Conservation (phyloP, 2,113 vertebrate species). For the Capreolus pygargus region DNA sequence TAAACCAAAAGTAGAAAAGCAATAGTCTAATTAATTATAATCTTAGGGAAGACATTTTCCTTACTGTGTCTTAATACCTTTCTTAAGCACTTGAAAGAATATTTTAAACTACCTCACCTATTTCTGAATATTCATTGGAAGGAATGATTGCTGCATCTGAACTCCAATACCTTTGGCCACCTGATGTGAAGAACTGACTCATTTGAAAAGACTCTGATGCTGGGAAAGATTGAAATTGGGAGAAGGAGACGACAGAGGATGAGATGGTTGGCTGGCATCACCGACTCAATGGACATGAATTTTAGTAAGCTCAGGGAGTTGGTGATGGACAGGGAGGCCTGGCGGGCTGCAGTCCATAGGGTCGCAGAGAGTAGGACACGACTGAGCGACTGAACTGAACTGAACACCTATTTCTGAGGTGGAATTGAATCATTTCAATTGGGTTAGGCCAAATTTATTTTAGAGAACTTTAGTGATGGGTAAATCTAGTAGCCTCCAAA, state of each 20-base stretch:
- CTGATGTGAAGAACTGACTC: background rate
- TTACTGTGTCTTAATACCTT: background rate
- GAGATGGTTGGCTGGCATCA: background rate
- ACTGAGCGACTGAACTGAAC: background rate
- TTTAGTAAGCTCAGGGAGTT: background rate
- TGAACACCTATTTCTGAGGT: background rate
- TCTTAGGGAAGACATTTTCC: conserved; percentile 21
- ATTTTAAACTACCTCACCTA: background rate
- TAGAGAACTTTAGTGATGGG: background rate
- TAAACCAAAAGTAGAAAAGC: conserved; percentile 49
- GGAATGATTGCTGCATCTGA: background rate
- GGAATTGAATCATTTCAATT: background rate
- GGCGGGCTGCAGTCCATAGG: accelerated
- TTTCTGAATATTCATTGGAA: background rate
- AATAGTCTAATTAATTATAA: conserved; percentile 57
- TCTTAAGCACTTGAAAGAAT: conserved; percentile 2
- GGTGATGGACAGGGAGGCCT: background rate
- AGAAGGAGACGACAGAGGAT: background rate
- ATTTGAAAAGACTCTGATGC: background rate
- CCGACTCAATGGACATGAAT: background rate
- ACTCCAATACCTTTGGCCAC: background rate
- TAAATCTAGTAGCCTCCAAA: background rate
- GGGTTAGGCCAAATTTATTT: background rate
- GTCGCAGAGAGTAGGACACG: background rate
- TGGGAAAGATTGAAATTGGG: background rate